Evolutionary conservation across 2,797 vertebrate species (phyloP), one percentile per base, ranked within the genome.

Genomic region (Neostethus bicornis): DNA sequence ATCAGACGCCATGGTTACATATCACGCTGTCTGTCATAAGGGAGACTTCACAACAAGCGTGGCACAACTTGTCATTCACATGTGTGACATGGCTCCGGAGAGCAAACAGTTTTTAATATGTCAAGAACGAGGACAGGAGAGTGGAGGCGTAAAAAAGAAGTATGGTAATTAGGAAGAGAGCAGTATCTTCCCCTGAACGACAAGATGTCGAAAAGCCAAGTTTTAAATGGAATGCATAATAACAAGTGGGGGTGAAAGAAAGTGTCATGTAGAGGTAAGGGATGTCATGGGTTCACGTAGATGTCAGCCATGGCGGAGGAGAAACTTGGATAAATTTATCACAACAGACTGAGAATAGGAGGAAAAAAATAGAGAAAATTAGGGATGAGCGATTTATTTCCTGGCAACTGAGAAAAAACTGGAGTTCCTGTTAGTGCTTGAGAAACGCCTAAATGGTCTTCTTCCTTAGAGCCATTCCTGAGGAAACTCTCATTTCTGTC

Each of bases 111-210:
- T 72, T 63, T 52, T 51, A 56, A 45, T 21, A 17, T 37, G 57
- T 70, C 50, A 58, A 43, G 71, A 61, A 41, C 9, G 29, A 56
- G 41, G 58, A 67, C 46, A 41, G 62, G 45, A 42, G 57, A 50
- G 63, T 21, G 17, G 32, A 64, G 57, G 61, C 26, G 11, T 35
- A 43, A 56, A n/a, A 72, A 39, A 43, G 14, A 73, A 60, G 58
- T 51, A 73, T 67, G 73, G 55, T 71, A 79, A 83, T 86, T 82
- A 61, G 66, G 47, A 43, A 50, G 54, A 55, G 23, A 51, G 53
- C 48, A 23, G 48, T 31, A 3, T 78, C 61, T 62, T 66, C 51
- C 41, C 20, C 48, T 51, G 55, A 69, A 77, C 58, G 38, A 57
- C 64, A 46, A 44, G 39, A 61, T 61, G 45, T 67, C 62, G 42